Evolutionary conservation across 2,797 vertebrate genomes (phyloP), one percentile per base, ranked within the genome.

Genomic region (Lepus oiostolus): DNA sequence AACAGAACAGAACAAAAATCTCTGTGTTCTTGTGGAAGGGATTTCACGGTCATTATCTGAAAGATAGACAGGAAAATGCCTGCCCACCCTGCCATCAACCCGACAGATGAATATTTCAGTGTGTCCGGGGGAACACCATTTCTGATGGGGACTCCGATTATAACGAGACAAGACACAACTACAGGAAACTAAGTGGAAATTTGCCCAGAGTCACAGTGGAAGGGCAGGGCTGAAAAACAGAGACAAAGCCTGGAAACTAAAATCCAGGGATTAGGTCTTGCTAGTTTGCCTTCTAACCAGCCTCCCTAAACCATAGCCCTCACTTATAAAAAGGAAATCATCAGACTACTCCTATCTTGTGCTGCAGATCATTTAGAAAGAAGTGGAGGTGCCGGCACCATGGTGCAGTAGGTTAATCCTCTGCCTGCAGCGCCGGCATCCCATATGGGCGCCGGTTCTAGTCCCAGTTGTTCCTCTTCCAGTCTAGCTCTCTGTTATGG

Each of bases 1-100:
- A 97, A 95, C 94, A 96, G 97, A 96, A 88, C 76, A 92, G 96
- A 96, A 94, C 65, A 90, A 60, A 60, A 96, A 38, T 14, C 90
- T 95, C 91, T 87, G 11, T 28, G 4, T 90, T 93, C 47, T 84
- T 65, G 13, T 77, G 42, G 62, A 85, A 97, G 26, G 68, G 16
- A 68, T 96, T 97, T 97, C 50, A 1, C 2, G 50, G 42, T 21
- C 68, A 60, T 94, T 72, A 84, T 42, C 22, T 76, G 52, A 77
- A 94, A 97, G 90, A 95, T 0, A 7, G 62, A 54, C n/a, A 80
- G 65, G 94, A 80, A 92, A 68, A 70, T 30, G 52, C 65, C 75
- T 88, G 63, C 60, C 52, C 76, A 87, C 75, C 75, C n/a, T 72
- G 58, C 63, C 89, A 60, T 85, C 72, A 67, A 81, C 88, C 76